Evolutionary conservation across 1,140 invertebrate species (phyloP).

Genomic region (roundworm (Caenorhabditis elegans)): DNA sequence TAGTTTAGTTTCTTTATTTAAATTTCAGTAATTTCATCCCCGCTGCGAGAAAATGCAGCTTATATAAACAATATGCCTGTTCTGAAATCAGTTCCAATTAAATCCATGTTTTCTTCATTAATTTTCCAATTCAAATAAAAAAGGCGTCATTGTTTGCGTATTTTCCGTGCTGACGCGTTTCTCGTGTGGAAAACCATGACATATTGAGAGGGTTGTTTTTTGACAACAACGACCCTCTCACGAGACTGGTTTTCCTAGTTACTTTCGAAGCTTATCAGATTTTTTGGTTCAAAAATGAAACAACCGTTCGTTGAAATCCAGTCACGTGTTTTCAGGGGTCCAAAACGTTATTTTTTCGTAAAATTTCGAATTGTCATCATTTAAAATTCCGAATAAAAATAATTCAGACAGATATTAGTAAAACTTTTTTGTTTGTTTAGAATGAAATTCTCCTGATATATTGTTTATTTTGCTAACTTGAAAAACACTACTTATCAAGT

Average conservation of each 20-base stretch:
- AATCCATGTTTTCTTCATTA: no score
- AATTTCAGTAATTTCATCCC: no score
- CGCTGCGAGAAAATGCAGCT: no score
- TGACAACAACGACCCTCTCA: not conserved
- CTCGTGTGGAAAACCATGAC: constrained; percentile 11
- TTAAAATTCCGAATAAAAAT: not conserved
- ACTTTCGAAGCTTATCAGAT: not conserved
- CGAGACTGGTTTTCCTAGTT: not conserved
- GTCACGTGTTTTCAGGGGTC: not conserved
- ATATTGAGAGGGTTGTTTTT: not conserved
- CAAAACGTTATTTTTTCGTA: not conserved
- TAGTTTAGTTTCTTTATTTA: no score
- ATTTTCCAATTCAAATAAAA: no score
- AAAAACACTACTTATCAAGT: no score
- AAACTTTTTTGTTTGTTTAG: no score
- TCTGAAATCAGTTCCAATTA: no score
- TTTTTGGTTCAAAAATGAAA: not conserved
- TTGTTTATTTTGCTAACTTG: no score
- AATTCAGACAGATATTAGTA: no score
- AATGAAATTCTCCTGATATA: no score
- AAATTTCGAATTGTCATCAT: not conserved
- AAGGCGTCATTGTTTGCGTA: not conserved
- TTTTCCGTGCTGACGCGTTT: not conserved
- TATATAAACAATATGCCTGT: no score
- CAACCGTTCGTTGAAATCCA: not conserved